These are phyloP conservation scores for Drosophila lini DNA, from an alignment of 1,140 invertebrate species.

Conservation along the genomic window DNA sequence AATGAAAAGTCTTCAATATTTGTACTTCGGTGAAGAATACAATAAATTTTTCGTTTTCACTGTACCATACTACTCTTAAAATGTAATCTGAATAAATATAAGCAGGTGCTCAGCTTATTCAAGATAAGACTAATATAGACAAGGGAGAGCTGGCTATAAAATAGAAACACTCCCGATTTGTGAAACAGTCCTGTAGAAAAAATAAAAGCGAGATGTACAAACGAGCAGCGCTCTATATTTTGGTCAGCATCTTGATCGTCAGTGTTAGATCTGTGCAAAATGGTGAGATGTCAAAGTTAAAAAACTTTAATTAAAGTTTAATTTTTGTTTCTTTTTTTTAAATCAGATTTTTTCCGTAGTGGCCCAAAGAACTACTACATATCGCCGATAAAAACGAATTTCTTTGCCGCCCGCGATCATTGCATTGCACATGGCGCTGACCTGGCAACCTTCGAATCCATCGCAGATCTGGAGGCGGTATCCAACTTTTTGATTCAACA, in stretches of 20 bases:
- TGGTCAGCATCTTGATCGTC: background rate
- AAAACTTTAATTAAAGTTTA: background rate
- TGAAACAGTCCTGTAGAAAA: background rate
- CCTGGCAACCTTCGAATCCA: background rate
- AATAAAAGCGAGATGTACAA: background rate
- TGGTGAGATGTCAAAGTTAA: background rate
- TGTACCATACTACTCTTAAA: background rate
- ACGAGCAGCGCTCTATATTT: background rate
- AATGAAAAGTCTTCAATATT: too few relatives aligned
- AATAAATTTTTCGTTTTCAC: background rate
- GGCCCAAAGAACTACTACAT: background rate
- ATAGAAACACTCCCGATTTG: background rate
- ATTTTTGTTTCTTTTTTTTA: background rate
- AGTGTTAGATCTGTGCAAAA: too few relatives aligned
- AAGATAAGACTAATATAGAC: background rate
- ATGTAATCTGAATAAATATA: background rate
- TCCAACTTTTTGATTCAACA: background rate
- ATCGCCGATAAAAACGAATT: background rate
- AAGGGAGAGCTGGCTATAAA: background rate
- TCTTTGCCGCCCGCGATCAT: slow-evolving; percentile 1
- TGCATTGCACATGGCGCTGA: background rate
- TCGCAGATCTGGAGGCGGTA: background rate
- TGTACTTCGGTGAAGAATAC: background rate
- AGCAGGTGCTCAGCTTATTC: background rate
- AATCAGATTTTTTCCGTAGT: background rate